Base-by-base conservation (phyloP, 2,888 invertebrate genomes). In the Drosophila nr. perissopoda region DNA sequence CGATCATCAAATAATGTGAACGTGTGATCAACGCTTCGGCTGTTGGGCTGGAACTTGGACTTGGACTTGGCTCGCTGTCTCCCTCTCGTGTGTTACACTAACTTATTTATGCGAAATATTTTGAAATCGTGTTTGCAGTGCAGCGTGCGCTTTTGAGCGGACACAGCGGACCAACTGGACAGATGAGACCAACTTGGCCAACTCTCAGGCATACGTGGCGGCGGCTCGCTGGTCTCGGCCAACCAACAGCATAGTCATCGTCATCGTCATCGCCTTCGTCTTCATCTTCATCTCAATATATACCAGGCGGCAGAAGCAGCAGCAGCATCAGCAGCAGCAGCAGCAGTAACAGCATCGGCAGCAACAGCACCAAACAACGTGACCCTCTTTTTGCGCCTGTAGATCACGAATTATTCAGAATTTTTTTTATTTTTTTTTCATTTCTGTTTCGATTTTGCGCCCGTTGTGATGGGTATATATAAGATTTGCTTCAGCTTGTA, bases 311-410 rank as follows among this genome's bases (percentile, higher is more conserved):
- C 38, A 40, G 57, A 29, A 38, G 18, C 56, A 48, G 62, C 46
- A 61, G 29, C 51, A 58, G 60, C 60, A 49, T 33, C 53, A 46
- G 46, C 46, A 25, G 46, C 34, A 36, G 13, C 57, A 36, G 57
- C 57, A 63, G 34, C 77, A 48, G 38, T 57, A 57, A 46, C 70
- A 52, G 63, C 61, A 52, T 33, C 51, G 38, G 56, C 71, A 59
- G 53, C 67, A 63, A 25, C 66, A 67, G 58, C 76, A 53, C 49
- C 70, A 69, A 74, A 84, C 91, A 91, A 89, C 92, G 92, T 92
- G 92, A 92, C 92, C 92, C 91, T 91, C 90, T 92, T 92, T 91
- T 92, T 92, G 92, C 92, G 92, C 92, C 92, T 92, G 86, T 81
- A 81, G 86, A 92, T 92, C 92, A 92, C 92, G 92, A 92, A 90